Evolutionary conservation across 2,888 invertebrate genomes (phyloP).

Genomic region (Orthonevra nobilis): DNA sequence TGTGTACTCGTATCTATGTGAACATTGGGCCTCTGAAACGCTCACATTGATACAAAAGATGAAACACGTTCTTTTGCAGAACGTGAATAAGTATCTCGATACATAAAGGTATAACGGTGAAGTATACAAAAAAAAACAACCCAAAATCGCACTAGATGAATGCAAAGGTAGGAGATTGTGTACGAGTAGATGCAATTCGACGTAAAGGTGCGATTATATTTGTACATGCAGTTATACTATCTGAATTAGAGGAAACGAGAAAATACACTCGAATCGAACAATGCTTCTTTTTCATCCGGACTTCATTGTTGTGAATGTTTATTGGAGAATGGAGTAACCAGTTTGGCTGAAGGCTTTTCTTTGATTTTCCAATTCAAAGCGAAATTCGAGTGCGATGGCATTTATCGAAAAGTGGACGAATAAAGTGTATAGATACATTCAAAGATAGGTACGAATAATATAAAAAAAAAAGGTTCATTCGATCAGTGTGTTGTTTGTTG

Average conservation of each 20-base stretch:
- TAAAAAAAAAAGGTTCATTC: conserved; percentile 2
- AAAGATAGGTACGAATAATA: too few relatives aligned
- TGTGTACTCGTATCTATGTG: not conserved
- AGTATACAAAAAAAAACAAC: too few relatives aligned
- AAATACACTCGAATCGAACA: not conserved
- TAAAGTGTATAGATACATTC: too few relatives aligned
- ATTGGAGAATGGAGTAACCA: conserved; percentile 1
- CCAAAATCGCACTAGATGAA: conserved; percentile 38
- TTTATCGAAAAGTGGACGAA: conserved; percentile 27
- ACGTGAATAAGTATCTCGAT: too few relatives aligned
- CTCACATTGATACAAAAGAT: conserved; percentile 23
- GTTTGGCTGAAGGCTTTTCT: conserved; percentile 47
- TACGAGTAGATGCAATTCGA: not conserved
- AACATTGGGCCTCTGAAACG: conserved; percentile 2
- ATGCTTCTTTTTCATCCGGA: conserved; percentile 18
- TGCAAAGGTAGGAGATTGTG: conserved; percentile 6
- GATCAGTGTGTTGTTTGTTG: not conserved
- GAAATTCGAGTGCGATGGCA: conserved; percentile 35
- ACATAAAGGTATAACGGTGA: too few relatives aligned
- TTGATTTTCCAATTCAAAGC: conserved; percentile 30
- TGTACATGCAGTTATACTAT: too few relatives aligned
- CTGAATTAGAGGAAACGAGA: too few relatives aligned
- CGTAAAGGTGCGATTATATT: not conserved
- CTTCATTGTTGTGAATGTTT: conserved; percentile 3
- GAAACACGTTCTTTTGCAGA: conserved; percentile 57